phyloP scores from a whole-genome alignment of 2,113 vertebrate genomes.

The Lepus europaeus region DNA sequence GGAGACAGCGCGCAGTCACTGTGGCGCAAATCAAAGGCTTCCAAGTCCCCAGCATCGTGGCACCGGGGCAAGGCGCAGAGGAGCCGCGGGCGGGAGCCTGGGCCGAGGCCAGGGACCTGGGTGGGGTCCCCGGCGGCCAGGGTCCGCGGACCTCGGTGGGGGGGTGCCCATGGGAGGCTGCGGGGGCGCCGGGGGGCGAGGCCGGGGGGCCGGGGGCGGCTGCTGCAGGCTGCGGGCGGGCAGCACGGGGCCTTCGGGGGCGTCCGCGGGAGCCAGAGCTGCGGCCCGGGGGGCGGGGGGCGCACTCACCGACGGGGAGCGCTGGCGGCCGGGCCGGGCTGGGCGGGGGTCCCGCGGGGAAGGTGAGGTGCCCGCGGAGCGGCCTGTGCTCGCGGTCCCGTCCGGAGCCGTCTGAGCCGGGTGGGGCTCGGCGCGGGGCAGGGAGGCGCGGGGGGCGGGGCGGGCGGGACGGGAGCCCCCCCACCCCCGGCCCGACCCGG shows the following conservation, averaged over 20 bases:
- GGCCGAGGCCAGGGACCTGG: neutral
- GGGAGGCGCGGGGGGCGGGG: constrained; percentile 54
- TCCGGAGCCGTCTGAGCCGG: constrained; percentile 62
- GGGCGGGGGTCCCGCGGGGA: constrained; percentile 62
- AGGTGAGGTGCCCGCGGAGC: constrained; percentile 3
- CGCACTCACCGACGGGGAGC: constrained; percentile 71
- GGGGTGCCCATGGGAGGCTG: neutral
- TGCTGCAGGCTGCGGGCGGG: neutral
- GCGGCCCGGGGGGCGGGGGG: neutral
- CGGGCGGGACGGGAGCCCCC: neutral
- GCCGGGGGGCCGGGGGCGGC: neutral
- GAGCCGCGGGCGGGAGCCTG: neutral
- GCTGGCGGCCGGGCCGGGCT: neutral
- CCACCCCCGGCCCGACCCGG: neutral
- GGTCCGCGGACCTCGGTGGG: neutral
- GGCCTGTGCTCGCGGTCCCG: constrained; percentile 23
- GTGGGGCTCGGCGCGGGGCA: constrained; percentile 68
- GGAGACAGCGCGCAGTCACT: too few species aligned
- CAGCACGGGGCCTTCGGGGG: neutral
- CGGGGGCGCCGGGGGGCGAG: neutral
- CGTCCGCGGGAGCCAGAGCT: neutral
- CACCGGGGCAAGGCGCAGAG: too few species aligned
- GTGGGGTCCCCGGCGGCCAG: neutral
- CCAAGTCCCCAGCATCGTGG: too few species aligned
- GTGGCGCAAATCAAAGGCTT: too few species aligned